These are phyloP conservation scores for Phania funesta DNA, from an alignment of 2,888 invertebrate species.

Conservation along the genomic window DNA sequence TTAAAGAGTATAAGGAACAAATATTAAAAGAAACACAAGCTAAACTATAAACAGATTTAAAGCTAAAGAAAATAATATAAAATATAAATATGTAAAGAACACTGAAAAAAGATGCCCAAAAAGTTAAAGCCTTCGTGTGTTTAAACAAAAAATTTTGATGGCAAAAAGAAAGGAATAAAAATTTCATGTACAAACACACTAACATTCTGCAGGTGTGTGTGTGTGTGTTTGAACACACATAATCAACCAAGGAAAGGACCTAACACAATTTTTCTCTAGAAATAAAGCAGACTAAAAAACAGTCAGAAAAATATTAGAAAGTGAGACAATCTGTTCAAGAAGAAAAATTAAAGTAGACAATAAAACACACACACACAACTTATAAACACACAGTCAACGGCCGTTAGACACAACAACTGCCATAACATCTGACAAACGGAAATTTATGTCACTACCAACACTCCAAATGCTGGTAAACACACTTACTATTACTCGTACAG, in stretches of 20 bases:
- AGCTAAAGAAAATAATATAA: conserved; percentile 32
- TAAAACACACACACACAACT: not conserved
- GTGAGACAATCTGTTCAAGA: conserved; percentile 65
- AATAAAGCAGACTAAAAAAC: conserved; percentile 32
- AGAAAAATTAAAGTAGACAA: conserved; percentile 35
- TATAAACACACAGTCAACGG: conserved; percentile 15
- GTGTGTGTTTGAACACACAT: not conserved
- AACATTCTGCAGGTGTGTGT: not conserved
- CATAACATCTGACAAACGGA: conserved; percentile 60
- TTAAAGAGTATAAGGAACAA: conserved; percentile 38
- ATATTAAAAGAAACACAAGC: conserved; percentile 20
- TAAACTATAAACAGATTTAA: conserved; percentile 43
- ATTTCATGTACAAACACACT: conserved; percentile 2
- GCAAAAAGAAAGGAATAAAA: conserved; percentile 38
- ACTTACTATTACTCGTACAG: not conserved
- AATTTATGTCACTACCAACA: conserved; percentile 68
- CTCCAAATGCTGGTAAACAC: conserved; percentile 25
- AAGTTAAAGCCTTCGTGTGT: conserved; percentile 49
- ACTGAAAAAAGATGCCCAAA: conserved; percentile 24
- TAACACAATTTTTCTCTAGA: conserved; percentile 49
- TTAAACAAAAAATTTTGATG: conserved; percentile 41
- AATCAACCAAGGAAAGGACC: conserved; percentile 34
- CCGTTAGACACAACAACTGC: conserved; percentile 35
- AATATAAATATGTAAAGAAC: conserved; percentile 21
- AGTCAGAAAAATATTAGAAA: conserved; percentile 53